These are phyloP conservation scores for Monopterus albus DNA, from an alignment of 2,113 vertebrate genomes.

Conservation along the genomic window DNA sequence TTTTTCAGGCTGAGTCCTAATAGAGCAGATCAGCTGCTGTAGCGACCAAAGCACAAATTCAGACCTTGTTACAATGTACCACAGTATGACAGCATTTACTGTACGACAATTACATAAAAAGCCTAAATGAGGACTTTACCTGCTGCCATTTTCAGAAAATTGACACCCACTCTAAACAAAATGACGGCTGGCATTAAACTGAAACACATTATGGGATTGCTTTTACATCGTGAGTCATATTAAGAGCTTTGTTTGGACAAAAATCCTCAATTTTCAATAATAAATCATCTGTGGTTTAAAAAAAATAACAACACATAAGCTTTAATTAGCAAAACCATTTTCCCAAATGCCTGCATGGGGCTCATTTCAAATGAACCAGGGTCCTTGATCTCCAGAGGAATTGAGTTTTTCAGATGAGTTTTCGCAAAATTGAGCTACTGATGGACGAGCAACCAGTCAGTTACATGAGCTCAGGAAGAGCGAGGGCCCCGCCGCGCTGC, in stretches of 20 bases:
- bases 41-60: conserved; percentile 15
- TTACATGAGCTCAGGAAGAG: no score
- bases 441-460: background rate
- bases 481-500: background rate
- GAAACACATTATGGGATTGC: conserved; percentile 23
- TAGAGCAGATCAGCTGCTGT: conserved; percentile 9
- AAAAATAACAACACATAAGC: conserved; percentile 27
- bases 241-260: conserved; percentile 14
- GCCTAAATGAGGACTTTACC: conserved; percentile 37
- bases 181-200: conserved; percentile 33
- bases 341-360: background rate
- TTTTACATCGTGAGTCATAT: conserved; percentile 37
- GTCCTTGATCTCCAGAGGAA: conserved; percentile 29
- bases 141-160: conserved; percentile 32
- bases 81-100: conserved; percentile 23
- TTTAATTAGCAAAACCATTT: conserved; percentile 14
- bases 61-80: background rate
- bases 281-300: conserved; percentile 11
- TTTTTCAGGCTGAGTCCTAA: background rate
- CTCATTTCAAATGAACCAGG: conserved; percentile 3
- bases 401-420: conserved; percentile 10
- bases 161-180: conserved; percentile 43
- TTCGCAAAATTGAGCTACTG: conserved; percentile 6
- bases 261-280: background rate
- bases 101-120: conserved; percentile 42